phyloP scores from a whole-genome alignment of 2,888 invertebrate species.

The Phyllotreta cruciferae region DNA sequence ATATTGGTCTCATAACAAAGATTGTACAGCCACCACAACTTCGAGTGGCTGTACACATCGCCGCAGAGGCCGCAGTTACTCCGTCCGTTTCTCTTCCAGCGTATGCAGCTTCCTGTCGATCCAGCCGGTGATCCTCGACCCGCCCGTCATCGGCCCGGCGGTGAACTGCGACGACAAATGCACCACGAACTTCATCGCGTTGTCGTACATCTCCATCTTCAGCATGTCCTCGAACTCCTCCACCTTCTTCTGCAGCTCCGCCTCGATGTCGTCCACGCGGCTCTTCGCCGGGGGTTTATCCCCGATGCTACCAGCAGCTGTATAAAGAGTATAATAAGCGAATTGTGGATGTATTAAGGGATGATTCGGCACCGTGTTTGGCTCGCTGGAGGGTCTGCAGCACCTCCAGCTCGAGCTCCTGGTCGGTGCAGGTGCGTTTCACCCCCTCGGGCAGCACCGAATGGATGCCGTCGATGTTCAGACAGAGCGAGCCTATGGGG shows the following conservation, averaged over 20 bases:
- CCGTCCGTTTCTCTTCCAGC: conserved; percentile 69
- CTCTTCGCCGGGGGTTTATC: neutral
- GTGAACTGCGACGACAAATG: conserved; percentile 68
- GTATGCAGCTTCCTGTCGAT: conserved; percentile 68
- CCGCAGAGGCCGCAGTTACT: too few species aligned
- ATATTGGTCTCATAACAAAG: too few species aligned
- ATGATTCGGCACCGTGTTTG: too few species aligned
- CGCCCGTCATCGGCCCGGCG: conserved; percentile 63
- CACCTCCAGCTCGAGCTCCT: conserved; percentile 38
- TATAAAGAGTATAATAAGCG: too few species aligned
- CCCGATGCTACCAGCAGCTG: conserved; percentile 17
- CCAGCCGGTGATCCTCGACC: conserved; percentile 68
- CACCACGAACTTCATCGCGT: conserved; percentile 65
- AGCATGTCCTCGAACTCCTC: conserved; percentile 46
- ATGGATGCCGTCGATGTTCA: conserved; percentile 60
- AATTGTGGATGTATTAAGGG: too few species aligned
- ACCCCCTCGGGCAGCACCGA: conserved; percentile 47
- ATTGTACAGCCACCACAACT: too few species aligned
- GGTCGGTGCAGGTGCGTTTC: conserved; percentile 25
- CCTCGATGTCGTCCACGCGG: conserved; percentile 42
- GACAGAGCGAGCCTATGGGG: conserved; percentile 56
- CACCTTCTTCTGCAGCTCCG: conserved; percentile 45
- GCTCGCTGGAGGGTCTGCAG: conserved; percentile 37
- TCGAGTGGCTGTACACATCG: too few species aligned
- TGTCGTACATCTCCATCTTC: conserved; percentile 47